Conservation (phyloP, 2,113 vertebrate species). For the Syngnathus typhle region DNA sequence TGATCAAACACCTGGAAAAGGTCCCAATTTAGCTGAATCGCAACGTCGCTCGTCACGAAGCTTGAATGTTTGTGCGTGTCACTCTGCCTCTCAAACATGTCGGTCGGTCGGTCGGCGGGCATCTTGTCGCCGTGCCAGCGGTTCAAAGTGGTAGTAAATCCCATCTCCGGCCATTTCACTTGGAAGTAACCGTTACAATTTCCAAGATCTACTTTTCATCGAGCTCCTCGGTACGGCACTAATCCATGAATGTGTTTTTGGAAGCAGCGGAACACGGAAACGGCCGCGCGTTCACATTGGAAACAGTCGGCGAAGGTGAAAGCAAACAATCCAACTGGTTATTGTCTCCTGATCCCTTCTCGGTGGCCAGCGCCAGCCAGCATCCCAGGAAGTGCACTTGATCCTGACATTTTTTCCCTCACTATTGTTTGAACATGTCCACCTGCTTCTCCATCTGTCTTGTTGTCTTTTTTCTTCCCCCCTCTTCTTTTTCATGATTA, state of each 20-base stretch:
- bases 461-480: constrained; percentile 11
- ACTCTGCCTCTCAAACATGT: constrained; percentile 58
- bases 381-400: constrained; percentile 45
- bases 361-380: constrained; percentile 19
- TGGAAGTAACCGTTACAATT: neutral
- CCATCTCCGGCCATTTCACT: constrained; percentile 33
- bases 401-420: constrained; percentile 51
- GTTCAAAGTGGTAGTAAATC: constrained; percentile 70
- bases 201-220: neutral
- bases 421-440: constrained; percentile 47
- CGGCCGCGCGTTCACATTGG: neutral
- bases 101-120: constrained; percentile 22
- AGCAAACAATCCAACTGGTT: constrained; percentile 17
- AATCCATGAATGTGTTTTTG: neutral
- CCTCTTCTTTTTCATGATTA: constrained; percentile 25
- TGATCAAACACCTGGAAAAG: neutral
- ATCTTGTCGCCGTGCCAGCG: constrained; percentile 45
- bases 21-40: constrained; percentile 2
- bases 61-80: constrained; percentile 14
- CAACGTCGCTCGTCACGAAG: neutral
- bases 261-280: neutral
- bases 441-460: constrained; percentile 23
- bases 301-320: constrained; percentile 1
- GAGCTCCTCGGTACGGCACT: no score
- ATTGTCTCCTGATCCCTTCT: constrained; percentile 16